These are phyloP conservation scores for Agonopterix heracliana DNA, from an alignment of 2,888 invertebrate species.

Conservation along the genomic window DNA sequence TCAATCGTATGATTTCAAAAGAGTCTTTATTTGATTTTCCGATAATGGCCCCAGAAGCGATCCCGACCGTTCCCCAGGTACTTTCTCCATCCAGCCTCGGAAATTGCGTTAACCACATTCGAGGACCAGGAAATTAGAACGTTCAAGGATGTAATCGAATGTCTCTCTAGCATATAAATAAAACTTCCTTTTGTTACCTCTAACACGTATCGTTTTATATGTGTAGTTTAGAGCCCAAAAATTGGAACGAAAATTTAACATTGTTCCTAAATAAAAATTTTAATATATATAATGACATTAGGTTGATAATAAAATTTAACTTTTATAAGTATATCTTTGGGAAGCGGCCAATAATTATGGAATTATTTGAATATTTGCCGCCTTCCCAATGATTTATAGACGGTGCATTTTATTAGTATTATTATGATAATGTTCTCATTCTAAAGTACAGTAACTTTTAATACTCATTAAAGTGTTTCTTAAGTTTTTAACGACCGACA, in stretches of 20 bases:
- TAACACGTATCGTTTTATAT: constrained; percentile 9
- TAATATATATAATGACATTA: background rate
- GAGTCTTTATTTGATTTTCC: constrained; percentile 63
- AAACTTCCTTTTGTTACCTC: constrained; percentile 46
- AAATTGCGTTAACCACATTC: constrained; percentile 74
- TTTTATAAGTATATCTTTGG: no score
- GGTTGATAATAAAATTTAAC: no score
- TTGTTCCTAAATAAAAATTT: background rate
- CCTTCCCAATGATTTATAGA: no score
- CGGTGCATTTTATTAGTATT: no score
- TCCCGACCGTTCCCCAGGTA: constrained; percentile 50
- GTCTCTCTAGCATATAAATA: constrained; percentile 57
- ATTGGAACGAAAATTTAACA: background rate
- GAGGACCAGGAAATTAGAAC: constrained; percentile 74
- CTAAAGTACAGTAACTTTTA: no score
- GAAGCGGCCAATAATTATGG: no score
- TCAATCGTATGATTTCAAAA: constrained; percentile 40
- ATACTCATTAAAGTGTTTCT: no score
- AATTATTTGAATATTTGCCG: background rate
- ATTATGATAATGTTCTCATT: no score
- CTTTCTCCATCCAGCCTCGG: constrained; percentile 56
- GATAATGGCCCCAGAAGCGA: constrained; percentile 52
- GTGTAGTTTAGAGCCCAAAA: no score
- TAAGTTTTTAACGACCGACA: no score
- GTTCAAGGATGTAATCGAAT: constrained; percentile 72